Evolutionary conservation across 2,797 vertebrate species (phyloP), one percentile per base, ranked within the genome.

Genomic region (Microtus agrestis): DNA sequence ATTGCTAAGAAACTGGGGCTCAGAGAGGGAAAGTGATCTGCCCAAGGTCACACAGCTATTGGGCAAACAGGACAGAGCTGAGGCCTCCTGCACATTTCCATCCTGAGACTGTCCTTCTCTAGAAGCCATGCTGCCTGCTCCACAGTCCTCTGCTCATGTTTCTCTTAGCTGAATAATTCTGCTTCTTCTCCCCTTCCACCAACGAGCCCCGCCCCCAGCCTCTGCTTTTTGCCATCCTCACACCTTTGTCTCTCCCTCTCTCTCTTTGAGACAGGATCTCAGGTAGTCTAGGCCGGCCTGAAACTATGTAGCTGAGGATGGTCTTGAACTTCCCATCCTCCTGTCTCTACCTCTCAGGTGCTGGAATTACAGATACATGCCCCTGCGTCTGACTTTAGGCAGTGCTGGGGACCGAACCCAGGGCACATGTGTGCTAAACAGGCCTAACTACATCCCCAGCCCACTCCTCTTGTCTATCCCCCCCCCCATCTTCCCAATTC

Each of bases 31-130:
- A 71, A 48, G 17, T 54, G 2, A 54, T 25, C 34, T 87, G 51
- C 46, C 65, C 34, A n/a, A n/a, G 65, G 48, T 54, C 67, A 87
- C 65, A 54, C 65, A 54, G 85, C 51, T 54, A 27, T 8, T 82
- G 59, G 27, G 37, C 14, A 40, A 63, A 8, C 73, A 76, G 86
- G 46, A 31, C 73, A 15, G 29, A 86, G 21, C n/a, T 6, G 3
- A 40, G 40, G 37, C 12, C 21, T 7, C 0, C 0, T 8, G 86
- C 54, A 11, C 31, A 1, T 25, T 10, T 29, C 74, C 63, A 4
- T 63, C 80, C 80, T n/a, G 11, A 29, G 19, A 71, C 15, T 25
- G 29, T 4, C n/a, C 8, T 40, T 79, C 65, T n/a, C 81, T 76
- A 37, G 34, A 43, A 65, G 17, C 25, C 89, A 9, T 6, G 0